Base-by-base conservation (phyloP, 2,888 invertebrate species). In the Chrysodeixis includens region DNA sequence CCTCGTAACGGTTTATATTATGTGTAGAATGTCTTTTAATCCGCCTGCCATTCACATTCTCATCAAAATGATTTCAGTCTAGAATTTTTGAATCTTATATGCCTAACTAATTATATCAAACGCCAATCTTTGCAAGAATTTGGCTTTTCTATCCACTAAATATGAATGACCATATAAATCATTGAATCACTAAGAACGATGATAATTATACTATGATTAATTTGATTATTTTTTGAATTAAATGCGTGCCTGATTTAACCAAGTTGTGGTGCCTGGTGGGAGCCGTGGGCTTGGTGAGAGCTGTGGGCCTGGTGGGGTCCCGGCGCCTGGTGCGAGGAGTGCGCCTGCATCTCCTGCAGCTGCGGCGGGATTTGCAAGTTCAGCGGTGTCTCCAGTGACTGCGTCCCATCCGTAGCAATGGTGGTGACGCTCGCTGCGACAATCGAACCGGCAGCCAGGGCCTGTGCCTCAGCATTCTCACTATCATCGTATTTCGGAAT, bases 401-500 rank as follows among this genome's bases (percentile, higher is more conserved):
- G 18, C 6, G 46, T 22, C 12, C 30, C 26, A 0, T 44, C 44
- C 8, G 9, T 40, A 0, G 46, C 16, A 9, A 71, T 46, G 1
- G 58, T 12, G 12, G 40, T 55, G 1, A 22, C 49, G 1, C 30
- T 55, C 10, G 62, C 44, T 1, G 35, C 9, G 1, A 57, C 8
- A 0, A 22, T 35, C 1, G 74, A 30, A 2, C 20, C 14, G 0
- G 71, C 30, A 0, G 65, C 69, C 4, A 79, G 75, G n/a, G 69
- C 77, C n/a, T 80, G 82, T 0, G 77, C 66, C 7, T 82, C 81
- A 1, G 76, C 55, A 1, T 71, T 59, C 1, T 85, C 84, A 0
- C 88, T 88, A 12, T 90, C 92, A 2, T 90, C 90, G 4, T 66
- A 62, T 74, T 91, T 98, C 79, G 98, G 98, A 93, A 99, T 99